Evolutionary conservation across 37 sponge, comb jelly and placozoan species (phyloP), one percentile per base, ranked within the genome.

Genomic region (Lycopodina hypogea): DNA sequence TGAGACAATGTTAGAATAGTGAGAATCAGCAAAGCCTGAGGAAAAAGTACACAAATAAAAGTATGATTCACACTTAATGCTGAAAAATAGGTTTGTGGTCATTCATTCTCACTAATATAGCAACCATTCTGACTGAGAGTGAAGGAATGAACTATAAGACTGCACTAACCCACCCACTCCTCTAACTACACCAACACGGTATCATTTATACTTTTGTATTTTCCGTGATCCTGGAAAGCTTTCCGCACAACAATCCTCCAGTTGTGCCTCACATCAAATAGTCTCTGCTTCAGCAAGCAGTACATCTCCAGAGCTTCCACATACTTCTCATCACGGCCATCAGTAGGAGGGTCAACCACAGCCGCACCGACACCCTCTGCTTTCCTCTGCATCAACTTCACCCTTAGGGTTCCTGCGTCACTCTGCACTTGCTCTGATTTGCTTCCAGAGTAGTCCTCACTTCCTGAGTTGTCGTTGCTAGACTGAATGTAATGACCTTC

Each of bases 281-380:
- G 48, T 14, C 89, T 1, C 35, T 66, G 67, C 58, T 78, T 65
- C 51, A 89, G 58, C 37, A 89, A 62, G 59, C 89, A 89, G 57
- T 79, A 74, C 48, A 79, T 62, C 71, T 89, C 89, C n/a, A 89
- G 69, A 29, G 63, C 76, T 19, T 72, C 68, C 28, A 89, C 72
- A 28, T 79, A 86, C 12, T 72, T 45, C 28, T 50, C 80, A 72
- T 86, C 75, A 32, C 67, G 53, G 18, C 23, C 48, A 21, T 19
- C 9, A 45, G 9, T 9, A 45, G 48, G 8, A 45, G 62, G 62
- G 62, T 29, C 29, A n/a, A 60, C 62, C 65, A 24, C 65, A 4
- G 8, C 9, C 8, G 8, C 48, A 45, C 48, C 9, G 48, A 45
- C 48, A 45, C 9, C 48, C 48, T 45, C 48, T 9, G 9, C 8